These are phyloP conservation scores for Mystacornis crossleyi DNA, from an alignment of 2,113 vertebrate species.

Conservation along the genomic window DNA sequence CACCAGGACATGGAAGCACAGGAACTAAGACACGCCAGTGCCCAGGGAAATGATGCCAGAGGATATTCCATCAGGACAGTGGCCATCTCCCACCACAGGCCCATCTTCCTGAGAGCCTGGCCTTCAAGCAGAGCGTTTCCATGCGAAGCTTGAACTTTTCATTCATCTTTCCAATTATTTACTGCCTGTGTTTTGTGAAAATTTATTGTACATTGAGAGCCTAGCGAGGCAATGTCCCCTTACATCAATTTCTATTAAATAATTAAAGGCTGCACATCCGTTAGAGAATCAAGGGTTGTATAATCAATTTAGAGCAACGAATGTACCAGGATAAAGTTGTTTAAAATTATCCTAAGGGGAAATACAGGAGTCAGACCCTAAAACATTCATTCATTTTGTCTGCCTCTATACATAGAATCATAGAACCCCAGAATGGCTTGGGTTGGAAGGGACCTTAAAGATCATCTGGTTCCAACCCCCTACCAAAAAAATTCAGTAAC, in stretches of 20 bases:
- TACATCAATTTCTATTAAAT: background rate
- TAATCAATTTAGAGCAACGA: background rate
- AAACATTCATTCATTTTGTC: background rate
- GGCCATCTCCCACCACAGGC: background rate
- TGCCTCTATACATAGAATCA: background rate
- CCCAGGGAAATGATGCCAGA: background rate
- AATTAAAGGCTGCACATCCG: constrained; percentile 33
- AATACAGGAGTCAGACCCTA: background rate
- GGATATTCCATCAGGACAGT: background rate
- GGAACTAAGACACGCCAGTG: background rate
- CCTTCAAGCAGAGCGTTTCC: background rate
- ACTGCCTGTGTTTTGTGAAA: background rate
- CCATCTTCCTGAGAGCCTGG: background rate
- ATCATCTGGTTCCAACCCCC: background rate
- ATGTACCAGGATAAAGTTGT: background rate
- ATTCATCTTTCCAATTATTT: background rate
- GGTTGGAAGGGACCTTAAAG: background rate
- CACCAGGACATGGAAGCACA: background rate
- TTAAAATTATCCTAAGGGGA: background rate
- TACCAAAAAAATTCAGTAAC: background rate
- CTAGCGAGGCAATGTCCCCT: background rate
- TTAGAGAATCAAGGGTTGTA: background rate
- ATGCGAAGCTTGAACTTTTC: background rate
- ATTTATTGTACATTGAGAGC: background rate
- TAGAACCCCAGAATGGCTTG: background rate